Evolutionary conservation across 2,113 vertebrate genomes (phyloP).

Genomic region (Zootoca vivipara): DNA sequence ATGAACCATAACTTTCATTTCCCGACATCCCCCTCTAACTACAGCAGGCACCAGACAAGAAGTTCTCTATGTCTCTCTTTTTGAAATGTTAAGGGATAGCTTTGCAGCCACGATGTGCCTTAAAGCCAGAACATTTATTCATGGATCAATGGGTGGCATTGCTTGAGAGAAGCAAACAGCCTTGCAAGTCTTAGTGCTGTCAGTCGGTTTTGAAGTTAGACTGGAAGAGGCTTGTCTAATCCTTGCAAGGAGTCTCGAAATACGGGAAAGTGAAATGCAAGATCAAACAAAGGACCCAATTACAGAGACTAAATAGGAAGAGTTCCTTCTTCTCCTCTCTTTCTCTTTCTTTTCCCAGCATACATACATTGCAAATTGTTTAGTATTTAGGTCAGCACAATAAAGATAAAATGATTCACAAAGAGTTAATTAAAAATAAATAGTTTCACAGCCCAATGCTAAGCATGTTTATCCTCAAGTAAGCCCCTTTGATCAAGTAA

Average conservation of each 20-base stretch:
- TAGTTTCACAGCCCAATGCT: neutral
- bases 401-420: neutral
- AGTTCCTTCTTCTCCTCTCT: neutral
- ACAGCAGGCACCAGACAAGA: slow-evolving; percentile 58
- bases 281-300: slow-evolving; percentile 48
- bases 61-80: slow-evolving; percentile 17
- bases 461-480: neutral
- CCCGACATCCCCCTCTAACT: slow-evolving; percentile 31
- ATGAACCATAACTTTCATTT: neutral
- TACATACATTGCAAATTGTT: neutral
- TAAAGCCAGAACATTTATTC: slow-evolving; percentile 71
- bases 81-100: slow-evolving; percentile 52
- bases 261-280: slow-evolving; percentile 4
- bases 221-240: slow-evolving; percentile 61
- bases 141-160: slow-evolving; percentile 69
- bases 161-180: slow-evolving; percentile 62
- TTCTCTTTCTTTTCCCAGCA: neutral
- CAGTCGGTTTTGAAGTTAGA: slow-evolving; percentile 62
- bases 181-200: slow-evolving; percentile 64
- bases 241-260: slow-evolving; percentile 59
- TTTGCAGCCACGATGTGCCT: slow-evolving; percentile 62
- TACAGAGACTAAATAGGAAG: slow-evolving; percentile 32
- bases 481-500: neutral
- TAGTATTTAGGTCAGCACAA: neutral
- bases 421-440: neutral